phyloP scores from a whole-genome alignment of 2,888 invertebrate species.

The Pristionchus mayeri region DNA sequence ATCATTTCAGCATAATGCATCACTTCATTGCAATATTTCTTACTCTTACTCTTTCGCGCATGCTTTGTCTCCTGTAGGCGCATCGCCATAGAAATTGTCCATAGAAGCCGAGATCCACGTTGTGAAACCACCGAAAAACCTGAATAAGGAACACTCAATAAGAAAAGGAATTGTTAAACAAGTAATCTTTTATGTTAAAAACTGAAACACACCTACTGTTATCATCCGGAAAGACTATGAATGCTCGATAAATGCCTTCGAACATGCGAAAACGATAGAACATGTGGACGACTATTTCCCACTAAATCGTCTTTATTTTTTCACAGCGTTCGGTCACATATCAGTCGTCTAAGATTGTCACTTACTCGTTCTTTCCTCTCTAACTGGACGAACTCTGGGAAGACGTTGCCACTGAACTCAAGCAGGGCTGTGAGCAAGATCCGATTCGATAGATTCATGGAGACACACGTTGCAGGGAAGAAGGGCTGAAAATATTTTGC shows the following conservation, averaged over 20 bases:
- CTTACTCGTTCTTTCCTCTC: not conserved
- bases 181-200: no score
- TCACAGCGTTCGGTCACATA: no score
- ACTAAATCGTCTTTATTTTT: no score
- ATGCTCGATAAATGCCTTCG: not conserved
- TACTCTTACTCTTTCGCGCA: not conserved
- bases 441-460: not conserved
- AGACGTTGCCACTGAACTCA: not conserved
- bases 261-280: slow-evolving; percentile 6
- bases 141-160: not conserved
- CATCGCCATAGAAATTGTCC: not conserved
- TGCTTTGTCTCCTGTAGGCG: not conserved
- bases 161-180: no score
- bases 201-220: not conserved
- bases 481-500: not conserved
- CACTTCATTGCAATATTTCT: no score
- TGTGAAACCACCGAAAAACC: not conserved
- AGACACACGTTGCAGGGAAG: not conserved
- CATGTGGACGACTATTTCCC: not conserved
- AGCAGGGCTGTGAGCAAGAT: not conserved
- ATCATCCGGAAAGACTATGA: not conserved
- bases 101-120: not conserved
- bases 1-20: no score
- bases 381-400: not conserved
- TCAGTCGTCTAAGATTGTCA: no score